Percentiles rank a stretch among this genome's conserved stretches.
Conservation (phyloP, 1,140 invertebrate genomes). For the Homarus americanus region DNA sequence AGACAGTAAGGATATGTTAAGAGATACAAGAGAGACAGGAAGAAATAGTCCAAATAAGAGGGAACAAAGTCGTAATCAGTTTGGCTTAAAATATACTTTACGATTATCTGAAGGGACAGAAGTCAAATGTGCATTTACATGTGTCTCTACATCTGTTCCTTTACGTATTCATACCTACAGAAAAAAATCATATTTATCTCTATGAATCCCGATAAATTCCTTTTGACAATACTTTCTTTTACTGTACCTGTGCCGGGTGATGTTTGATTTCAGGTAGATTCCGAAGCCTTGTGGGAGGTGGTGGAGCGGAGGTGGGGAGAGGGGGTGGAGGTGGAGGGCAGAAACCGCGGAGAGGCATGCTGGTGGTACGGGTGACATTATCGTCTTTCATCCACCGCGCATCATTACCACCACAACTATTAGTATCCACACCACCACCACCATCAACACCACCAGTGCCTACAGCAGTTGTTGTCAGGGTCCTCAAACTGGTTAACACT, state of each 20-base stretch:
- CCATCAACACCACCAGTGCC: not conserved
- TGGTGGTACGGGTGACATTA: not conserved
- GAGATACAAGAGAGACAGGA: no score
- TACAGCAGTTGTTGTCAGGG: not conserved
- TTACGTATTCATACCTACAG: no score
- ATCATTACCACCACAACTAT: not conserved
- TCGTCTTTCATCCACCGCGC: not conserved
- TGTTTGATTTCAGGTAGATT: not conserved
- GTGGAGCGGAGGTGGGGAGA: conserved; percentile 1
- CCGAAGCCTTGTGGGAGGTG: not conserved
- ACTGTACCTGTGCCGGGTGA: not conserved
- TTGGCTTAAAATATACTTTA: no score
- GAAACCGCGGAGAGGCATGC: not conserved
- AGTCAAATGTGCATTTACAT: no score
- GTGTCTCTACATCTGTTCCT: no score
- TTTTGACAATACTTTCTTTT: no score
- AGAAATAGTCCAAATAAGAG: no score
- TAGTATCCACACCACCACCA: not conserved
- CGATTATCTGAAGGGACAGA: no score
- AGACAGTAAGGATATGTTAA: no score
- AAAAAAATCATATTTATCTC: no score
- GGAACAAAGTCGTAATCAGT: no score
- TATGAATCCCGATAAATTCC: no score
- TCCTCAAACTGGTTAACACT: conserved; percentile 9
- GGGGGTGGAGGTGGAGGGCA: not conserved